Percentiles rank a stretch among this genome's conserved stretches.
These are phyloP conservation scores for Microctenopoma steveboyesi DNA, from an alignment of 2,797 vertebrate species.

Conservation along the genomic window DNA sequence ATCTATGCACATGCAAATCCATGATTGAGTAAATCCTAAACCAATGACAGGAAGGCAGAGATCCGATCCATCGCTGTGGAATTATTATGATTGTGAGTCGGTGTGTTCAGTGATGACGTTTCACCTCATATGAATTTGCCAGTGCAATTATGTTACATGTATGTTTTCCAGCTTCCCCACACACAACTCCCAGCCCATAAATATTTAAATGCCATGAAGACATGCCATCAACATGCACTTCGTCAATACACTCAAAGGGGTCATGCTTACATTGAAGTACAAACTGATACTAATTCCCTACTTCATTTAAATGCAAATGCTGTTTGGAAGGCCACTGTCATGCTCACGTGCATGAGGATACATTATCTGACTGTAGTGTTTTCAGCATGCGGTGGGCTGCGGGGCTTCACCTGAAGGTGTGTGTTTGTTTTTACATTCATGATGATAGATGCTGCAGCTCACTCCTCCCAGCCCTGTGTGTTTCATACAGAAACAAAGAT, in stretches of 20 bases:
- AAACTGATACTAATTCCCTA: conserved; percentile 54
- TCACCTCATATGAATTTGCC: not conserved
- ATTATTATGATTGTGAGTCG: not conserved
- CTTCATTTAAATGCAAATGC: conserved; percentile 71
- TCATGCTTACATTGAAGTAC: conserved; percentile 46
- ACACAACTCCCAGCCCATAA: not conserved
- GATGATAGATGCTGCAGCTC: conserved; percentile 51
- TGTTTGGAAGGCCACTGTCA: conserved; percentile 30
- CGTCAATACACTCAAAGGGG: conserved; percentile 18
- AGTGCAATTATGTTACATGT: not conserved
- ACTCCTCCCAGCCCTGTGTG: conserved; percentile 8
- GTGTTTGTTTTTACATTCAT: conserved; percentile 44
- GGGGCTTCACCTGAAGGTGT: conserved; percentile 46
- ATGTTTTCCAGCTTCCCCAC: not conserved
- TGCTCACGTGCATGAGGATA: conserved; percentile 36
- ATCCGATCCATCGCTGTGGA: conserved; percentile 4
- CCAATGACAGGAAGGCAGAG: not conserved
- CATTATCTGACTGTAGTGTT: conserved; percentile 42
- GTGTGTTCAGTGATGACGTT: not conserved
- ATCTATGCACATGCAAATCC: not conserved
- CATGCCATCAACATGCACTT: conserved; percentile 42
- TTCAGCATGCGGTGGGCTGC: conserved; percentile 27
- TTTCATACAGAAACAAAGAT: conserved; percentile 12
- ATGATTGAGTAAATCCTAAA: not conserved
- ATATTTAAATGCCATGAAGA: conserved; percentile 5